Conservation (phyloP, 2,888 invertebrate species). For the Drosophila birchii region DNA sequence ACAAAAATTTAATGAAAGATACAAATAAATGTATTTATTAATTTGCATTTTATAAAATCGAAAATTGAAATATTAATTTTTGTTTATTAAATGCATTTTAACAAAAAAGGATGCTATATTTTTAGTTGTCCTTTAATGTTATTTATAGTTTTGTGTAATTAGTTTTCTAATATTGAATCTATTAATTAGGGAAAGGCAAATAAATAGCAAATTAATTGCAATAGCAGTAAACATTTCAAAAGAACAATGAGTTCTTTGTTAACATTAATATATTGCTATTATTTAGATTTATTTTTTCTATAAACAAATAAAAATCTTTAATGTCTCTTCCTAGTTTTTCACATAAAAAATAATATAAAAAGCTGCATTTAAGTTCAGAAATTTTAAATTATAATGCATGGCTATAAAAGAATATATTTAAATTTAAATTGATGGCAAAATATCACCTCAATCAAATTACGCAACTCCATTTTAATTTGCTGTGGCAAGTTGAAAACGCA, state of each 20-base stretch:
- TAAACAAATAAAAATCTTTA: not conserved
- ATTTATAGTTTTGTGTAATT: not conserved
- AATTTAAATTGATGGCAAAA: not conserved
- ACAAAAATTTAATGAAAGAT: not conserved
- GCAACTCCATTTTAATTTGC: not conserved
- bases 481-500: not conserved
- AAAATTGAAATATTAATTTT: not conserved
- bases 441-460: constrained; percentile 6
- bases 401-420: not conserved
- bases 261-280: not conserved
- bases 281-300: not conserved
- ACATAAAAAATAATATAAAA: too few relatives aligned
- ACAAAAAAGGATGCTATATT: not conserved
- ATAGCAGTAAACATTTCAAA: not conserved
- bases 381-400: not conserved
- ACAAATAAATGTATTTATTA: not conserved
- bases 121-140: not conserved
- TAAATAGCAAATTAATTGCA: not conserved
- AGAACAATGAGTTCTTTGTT: not conserved
- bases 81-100: not conserved
- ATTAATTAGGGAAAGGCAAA: not conserved
- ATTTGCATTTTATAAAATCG: not conserved
- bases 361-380: not conserved
- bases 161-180: not conserved
- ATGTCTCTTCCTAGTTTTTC: too few relatives aligned